Evolutionary conservation across 2,888 invertebrate genomes (phyloP).

Genomic region (Athalia circularis): DNA sequence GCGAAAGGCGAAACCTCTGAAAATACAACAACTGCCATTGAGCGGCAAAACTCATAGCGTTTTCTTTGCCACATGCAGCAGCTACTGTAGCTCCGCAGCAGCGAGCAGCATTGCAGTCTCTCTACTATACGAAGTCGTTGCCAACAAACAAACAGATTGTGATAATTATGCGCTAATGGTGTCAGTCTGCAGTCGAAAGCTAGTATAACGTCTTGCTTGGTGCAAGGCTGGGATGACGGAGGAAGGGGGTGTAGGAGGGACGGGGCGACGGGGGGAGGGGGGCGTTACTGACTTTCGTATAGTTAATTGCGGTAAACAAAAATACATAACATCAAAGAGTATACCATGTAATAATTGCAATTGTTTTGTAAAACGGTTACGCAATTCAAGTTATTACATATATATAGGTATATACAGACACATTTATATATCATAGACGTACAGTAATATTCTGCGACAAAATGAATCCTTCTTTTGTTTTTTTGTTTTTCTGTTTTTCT

Average conservation of each 20-base stretch:
- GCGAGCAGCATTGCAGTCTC: not conserved
- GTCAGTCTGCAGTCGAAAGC: constrained; percentile 21
- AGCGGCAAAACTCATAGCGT: too few relatives aligned
- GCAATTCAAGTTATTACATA: constrained; percentile 8
- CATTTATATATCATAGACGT: not conserved
- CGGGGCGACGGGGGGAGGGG: too few relatives aligned
- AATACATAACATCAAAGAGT: not conserved
- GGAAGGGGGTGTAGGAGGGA: too few relatives aligned
- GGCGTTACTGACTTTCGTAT: constrained; percentile 5
- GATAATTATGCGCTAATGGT: constrained; percentile 36
- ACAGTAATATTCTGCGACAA: not conserved
- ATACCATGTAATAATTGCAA: constrained; percentile 10
- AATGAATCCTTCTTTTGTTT: not conserved
- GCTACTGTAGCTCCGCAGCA: too few relatives aligned
- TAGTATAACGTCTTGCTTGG: not conserved
- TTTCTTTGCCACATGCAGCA: not conserved
- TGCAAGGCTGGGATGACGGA: not conserved
- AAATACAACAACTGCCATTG: too few relatives aligned
- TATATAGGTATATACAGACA: not conserved
- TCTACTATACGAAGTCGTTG: constrained; percentile 48
- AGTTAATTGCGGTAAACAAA: constrained; percentile 12
- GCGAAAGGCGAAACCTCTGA: too few relatives aligned
- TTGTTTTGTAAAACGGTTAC: constrained; percentile 1
- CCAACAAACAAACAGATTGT: constrained; percentile 32
- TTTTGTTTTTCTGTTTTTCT: constrained; percentile 23